Evolutionary conservation across 2,797 vertebrate genomes (phyloP), one percentile per base, ranked within the genome.

Genomic region (Remorina albescens): DNA sequence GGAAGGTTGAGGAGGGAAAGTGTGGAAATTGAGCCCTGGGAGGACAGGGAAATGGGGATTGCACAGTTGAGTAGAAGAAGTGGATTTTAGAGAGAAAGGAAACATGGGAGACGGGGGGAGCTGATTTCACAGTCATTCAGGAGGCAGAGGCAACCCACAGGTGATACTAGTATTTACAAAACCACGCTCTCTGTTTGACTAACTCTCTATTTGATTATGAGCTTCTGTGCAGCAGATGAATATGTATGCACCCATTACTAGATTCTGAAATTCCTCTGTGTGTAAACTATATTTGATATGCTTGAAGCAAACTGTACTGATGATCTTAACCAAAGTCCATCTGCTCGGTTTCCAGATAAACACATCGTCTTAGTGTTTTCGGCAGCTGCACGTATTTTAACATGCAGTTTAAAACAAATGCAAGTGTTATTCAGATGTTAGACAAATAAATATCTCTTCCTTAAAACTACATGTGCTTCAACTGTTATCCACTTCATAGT

Each of bases 321-420:
- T 83, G 86, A 86, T 77, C 77, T 74, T 57, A 69, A 84, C 73
- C 82, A 71, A 87, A 86, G 84, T 85, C 87, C 87, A 88, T 88
- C 91, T 90, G 86, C 84, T 86, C 73, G 4, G 58, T 51, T 74
- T 80, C 60, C 75, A 81, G 81, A 86, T 47, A 50, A 63, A 57
- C 71, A 59, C 25, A 37, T 56, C 76, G 65, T 55, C 47, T 75
- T 19, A 13, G 41, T 41, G 63, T 69, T 32, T 34, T 70, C 71
- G 69, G 60, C 71, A 60, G 61, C 44, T 6, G 6, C 50, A 32
- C 63, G 19, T 44, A n/a, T 26, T 70, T 71, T 60, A 46, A 78
- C 49, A 46, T 50, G 74, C 9, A 44, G 41, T 67, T 79, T 15
- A 25, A 5, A 32, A 59, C 51, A 25, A 71, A 76, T 8, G 62